Base-by-base conservation (phyloP, 2,113 vertebrate genomes). In the Jacana jacana region DNA sequence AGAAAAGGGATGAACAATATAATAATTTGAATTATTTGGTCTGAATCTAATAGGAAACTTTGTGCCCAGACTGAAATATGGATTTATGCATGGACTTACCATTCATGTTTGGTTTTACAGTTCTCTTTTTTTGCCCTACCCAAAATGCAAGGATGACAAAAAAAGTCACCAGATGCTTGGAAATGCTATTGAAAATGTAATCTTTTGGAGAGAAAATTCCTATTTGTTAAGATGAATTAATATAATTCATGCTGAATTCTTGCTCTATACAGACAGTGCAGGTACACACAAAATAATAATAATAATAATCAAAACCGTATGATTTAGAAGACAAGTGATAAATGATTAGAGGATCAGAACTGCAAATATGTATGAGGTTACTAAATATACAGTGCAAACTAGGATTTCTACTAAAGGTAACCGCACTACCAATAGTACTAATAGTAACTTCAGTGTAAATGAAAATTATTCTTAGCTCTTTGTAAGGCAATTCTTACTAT, bases 401-500 rank as follows among this genome's bases (percentile, higher is more conserved):
- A 3, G 9, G 51, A 31, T 27, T 81, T 88, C 33, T 35, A 71
- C 64, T 40, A 9, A 6, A 78, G 61, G 57, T 16, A 37, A 51
- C 39, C 54, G 4, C 12, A 13, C n/a, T 18, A 19, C 28, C 66
- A 44, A 5, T 0, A 64, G 40, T 17, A 44, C 25, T 44, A 33
- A 5, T 0, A 28, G 40, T 4, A 75, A 46, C 35, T 42, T 55
- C 70, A 20, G 0, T 11, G 30, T 8, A 40, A 72, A 44, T 11
- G 31, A n/a, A 75, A 52, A 27, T 2, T 40, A 31, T 2, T 13
- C 13, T 9, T 31, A 0, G 11, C 35, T 55, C 39, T 48, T 13
- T 2, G 14, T 2, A 13, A 49, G 14, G 17, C 31, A 71, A 6
- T 37, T 54, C 12, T 12, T 9, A 6, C 0, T 2, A 25, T 2